Conservation (phyloP, 2,797 vertebrate species). For the Siniperca undulata region DNA sequence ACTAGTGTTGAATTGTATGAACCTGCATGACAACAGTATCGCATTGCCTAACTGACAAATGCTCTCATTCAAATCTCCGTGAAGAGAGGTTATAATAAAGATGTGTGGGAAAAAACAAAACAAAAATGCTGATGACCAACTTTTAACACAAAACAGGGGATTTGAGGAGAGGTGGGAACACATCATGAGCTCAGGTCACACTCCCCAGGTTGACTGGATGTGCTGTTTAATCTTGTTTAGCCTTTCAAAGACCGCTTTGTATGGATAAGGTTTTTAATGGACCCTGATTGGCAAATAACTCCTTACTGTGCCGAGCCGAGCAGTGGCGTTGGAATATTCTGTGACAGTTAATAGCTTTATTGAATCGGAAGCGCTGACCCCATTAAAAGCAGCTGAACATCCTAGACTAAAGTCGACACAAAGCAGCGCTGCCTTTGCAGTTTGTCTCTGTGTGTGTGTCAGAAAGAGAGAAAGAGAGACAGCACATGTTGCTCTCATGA, state of each 20-base stretch:
- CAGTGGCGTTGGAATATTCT: slow-evolving; percentile 72
- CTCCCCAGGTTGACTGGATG: slow-evolving; percentile 5
- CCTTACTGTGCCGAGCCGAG: slow-evolving; percentile 37
- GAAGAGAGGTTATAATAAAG: slow-evolving; percentile 35
- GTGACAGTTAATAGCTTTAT: slow-evolving; percentile 79
- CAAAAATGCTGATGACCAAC: slow-evolving; percentile 66
- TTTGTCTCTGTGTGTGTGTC: slow-evolving; percentile 46
- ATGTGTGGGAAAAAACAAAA: slow-evolving; percentile 48
- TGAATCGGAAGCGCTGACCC: slow-evolving; percentile 84
- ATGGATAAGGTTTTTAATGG: slow-evolving; percentile 59
- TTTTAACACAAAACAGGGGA: slow-evolving; percentile 47
- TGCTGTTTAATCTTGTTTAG: slow-evolving; percentile 35
- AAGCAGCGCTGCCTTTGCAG: slow-evolving; percentile 77
- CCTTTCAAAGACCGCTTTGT: slow-evolving; percentile 36
- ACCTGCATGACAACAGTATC: slow-evolving; percentile 75
- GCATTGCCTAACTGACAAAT: slow-evolving; percentile 53
- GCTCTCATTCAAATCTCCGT: slow-evolving; percentile 29
- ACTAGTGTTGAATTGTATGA: slow-evolving; percentile 50
- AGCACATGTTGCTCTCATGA: slow-evolving; percentile 70
- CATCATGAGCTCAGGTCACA: slow-evolving; percentile 52
- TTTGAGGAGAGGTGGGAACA: slow-evolving; percentile 60
- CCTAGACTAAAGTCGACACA: slow-evolving; percentile 80
- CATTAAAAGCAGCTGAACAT: slow-evolving; percentile 83
- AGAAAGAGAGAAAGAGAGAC: slow-evolving; percentile 39
- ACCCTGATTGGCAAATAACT: slow-evolving; percentile 58